Percentiles rank a stretch among this genome's conserved stretches.
These are phyloP conservation scores for Charadrius vociferus DNA, from an alignment of 2,113 vertebrate species.

Conservation along the genomic window DNA sequence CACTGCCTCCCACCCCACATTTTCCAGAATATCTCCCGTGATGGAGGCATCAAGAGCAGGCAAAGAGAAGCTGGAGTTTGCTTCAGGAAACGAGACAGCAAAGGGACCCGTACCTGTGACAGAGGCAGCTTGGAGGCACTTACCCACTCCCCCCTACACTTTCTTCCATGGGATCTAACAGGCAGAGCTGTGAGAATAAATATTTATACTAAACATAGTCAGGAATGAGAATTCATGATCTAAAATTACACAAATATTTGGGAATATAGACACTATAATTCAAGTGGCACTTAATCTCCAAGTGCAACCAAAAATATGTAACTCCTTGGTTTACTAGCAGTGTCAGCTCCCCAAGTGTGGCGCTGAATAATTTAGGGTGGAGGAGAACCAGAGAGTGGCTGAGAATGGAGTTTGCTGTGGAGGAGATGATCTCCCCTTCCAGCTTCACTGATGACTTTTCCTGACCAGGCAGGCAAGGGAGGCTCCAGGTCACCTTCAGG, in stretches of 20 bases:
- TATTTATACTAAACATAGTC: constrained; percentile 64
- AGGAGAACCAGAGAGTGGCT: neutral
- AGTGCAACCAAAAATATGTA: constrained; percentile 25
- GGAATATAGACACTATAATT: constrained; percentile 49
- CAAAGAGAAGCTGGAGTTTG: neutral
- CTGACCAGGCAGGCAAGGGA: neutral
- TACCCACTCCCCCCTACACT: neutral
- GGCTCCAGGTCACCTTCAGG: neutral
- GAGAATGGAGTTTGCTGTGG: neutral
- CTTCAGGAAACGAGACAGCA: neutral
- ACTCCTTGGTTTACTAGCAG: neutral
- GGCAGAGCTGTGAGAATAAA: constrained; percentile 44
- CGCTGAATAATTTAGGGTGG: constrained; percentile 5
- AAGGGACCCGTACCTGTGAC: neutral
- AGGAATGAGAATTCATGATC: constrained; percentile 42
- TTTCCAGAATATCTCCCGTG: neutral
- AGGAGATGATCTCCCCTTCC: neutral
- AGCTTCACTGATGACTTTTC: neutral
- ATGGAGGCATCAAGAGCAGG: neutral
- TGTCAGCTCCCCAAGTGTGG: constrained; percentile 27
- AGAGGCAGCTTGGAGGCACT: neutral
- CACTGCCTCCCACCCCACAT: neutral
- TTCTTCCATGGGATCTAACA: constrained; percentile 22
- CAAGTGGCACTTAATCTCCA: constrained; percentile 58
- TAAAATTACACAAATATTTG: constrained; percentile 60